Percentiles rank a stretch among this genome's conserved stretches.
Evolutionary conservation across 2,888 invertebrate genomes (phyloP).

Genomic region (Balanococcus diminutus): DNA sequence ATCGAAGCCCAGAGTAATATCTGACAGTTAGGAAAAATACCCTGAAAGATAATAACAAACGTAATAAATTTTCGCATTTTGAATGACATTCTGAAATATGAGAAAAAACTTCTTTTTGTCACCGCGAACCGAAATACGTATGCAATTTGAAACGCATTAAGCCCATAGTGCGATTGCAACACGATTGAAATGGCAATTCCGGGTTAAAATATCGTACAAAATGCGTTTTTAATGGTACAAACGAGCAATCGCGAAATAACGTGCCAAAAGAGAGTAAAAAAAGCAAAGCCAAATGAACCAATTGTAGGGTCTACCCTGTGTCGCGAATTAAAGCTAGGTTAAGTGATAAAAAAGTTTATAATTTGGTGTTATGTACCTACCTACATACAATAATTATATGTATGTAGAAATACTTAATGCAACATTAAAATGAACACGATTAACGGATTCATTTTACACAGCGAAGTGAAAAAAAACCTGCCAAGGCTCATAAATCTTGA

Average conservation of each 20-base stretch:
- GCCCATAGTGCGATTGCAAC: not conserved
- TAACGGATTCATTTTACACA: not conserved
- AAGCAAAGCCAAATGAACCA: not conserved
- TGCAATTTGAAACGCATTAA: constrained; percentile 20
- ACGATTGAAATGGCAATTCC: constrained; percentile 15
- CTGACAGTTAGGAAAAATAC: not conserved
- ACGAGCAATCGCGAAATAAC: constrained; percentile 12
- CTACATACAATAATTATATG: not conserved
- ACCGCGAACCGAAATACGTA: not conserved
- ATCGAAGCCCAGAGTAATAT: not conserved
- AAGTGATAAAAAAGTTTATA: not conserved
- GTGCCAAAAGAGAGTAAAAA: constrained; percentile 15
- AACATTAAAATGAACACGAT: not conserved
- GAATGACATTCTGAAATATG: not conserved
- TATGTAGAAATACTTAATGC: not conserved
- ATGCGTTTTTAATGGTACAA: constrained; percentile 32
- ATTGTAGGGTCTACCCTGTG: too few relatives aligned
- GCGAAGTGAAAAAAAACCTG: not conserved
- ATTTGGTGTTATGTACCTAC: not conserved
- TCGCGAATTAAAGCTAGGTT: not conserved
- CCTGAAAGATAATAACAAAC: not conserved
- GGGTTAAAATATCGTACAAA: not conserved
- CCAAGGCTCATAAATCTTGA: not conserved
- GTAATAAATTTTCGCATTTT: not conserved
- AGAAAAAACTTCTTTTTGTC: not conserved